A percentile compares a stretch with the other conserved stretches of the same genome.
phyloP scores from a whole-genome alignment of 2,888 invertebrate species.

The Tipula unca region DNA sequence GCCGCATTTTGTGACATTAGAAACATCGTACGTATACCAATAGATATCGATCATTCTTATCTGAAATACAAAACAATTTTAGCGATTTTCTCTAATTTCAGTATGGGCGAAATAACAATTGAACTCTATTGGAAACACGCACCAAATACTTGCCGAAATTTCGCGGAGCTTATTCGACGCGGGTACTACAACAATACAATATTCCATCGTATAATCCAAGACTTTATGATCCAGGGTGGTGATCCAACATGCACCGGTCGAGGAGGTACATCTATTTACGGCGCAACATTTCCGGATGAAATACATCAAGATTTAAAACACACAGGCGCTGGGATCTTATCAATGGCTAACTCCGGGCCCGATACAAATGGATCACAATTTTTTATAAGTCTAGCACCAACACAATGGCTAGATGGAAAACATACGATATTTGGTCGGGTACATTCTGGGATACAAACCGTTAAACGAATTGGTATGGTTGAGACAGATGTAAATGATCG shows the following conservation, averaged over 20 bases:
- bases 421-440: constrained; percentile 95
- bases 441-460: constrained; percentile 78
- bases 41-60: too few relatives aligned
- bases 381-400: constrained; percentile 92
- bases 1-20: constrained; percentile 70
- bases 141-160: constrained; percentile 94
- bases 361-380: constrained; percentile 97
- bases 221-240: constrained; percentile 92
- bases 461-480: constrained; percentile 86
- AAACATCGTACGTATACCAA: constrained; percentile 63
- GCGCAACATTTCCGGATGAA: constrained; percentile 91
- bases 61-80: too few relatives aligned
- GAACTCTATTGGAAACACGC: constrained; percentile 99
- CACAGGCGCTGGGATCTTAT: constrained; percentile 81
- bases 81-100: constrained; percentile 33
- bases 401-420: constrained; percentile 96
- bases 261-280: constrained; percentile 95
- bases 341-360: constrained; percentile 98
- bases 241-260: constrained; percentile 97
- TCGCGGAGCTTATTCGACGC: constrained; percentile 85
- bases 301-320: constrained; percentile 90
- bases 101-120: constrained; percentile 86
- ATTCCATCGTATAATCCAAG: constrained; percentile 91
- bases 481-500: constrained; percentile 90
- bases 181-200: constrained; percentile 95